These are phyloP conservation scores for Dasypus novemcinctus DNA, from an alignment of 2,113 vertebrate species.

Conservation along the genomic window DNA sequence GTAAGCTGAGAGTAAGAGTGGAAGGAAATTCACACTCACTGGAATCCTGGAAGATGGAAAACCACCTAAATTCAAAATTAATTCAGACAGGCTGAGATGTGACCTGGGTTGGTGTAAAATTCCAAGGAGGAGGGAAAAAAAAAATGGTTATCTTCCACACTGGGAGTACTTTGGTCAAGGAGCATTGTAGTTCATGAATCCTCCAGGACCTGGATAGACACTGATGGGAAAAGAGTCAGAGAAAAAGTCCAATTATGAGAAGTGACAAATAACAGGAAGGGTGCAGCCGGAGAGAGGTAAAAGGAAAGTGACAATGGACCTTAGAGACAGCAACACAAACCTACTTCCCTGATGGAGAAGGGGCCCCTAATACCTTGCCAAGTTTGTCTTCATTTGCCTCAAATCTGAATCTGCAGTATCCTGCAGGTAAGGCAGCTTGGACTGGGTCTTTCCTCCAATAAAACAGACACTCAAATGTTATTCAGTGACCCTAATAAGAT, in stretches of 20 bases:
- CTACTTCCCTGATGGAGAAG: background rate
- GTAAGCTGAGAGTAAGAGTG: background rate
- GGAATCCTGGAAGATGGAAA: fast-evolving
- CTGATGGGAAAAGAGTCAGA: background rate
- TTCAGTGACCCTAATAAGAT: background rate
- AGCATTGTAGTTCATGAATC: background rate
- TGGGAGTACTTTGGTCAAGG: background rate
- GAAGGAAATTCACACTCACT: background rate
- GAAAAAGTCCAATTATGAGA: background rate
- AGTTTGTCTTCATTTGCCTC: background rate
- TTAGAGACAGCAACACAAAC: background rate
- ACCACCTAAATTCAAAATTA: background rate
- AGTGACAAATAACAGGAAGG: background rate
- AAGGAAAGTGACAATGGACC: background rate
- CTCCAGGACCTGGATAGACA: background rate
- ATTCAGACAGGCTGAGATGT: background rate
- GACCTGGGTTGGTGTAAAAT: background rate
- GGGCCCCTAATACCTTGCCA: background rate
- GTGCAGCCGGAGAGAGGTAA: too few relatives aligned
- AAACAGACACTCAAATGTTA: background rate
- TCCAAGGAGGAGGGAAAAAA: background rate
- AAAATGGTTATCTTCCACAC: background rate
- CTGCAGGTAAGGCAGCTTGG: background rate
- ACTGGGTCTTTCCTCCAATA: background rate
- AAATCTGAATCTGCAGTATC: background rate